Conservation (phyloP, 2,888 invertebrate species). For the Dryococelus australis region DNA sequence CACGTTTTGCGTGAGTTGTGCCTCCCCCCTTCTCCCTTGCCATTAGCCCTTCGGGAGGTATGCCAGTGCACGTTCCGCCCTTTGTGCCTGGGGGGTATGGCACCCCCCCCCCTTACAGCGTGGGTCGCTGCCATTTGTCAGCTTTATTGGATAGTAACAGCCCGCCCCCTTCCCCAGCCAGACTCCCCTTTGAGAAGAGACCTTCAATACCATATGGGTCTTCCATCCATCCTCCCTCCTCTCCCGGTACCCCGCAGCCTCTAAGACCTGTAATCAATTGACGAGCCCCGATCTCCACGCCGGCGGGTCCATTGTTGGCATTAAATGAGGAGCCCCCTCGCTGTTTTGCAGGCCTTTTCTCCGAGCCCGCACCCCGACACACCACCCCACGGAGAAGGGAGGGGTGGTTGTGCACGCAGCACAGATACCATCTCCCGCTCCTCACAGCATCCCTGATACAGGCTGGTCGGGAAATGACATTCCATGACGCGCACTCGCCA, state of each 20-base stretch:
- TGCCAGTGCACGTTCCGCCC: background rate
- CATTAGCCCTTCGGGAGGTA: background rate
- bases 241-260: too few species aligned
- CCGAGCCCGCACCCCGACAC: constrained; percentile 28
- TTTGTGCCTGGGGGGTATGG: constrained; percentile 4
- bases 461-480: too few species aligned
- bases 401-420: background rate
- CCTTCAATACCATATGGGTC: background rate
- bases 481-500: too few species aligned
- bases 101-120: too few species aligned
- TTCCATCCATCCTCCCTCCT: background rate
- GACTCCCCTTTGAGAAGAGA: background rate
- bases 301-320: constrained; percentile 41
- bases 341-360: constrained; percentile 4
- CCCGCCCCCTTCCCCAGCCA: background rate
- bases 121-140: constrained; percentile 21
- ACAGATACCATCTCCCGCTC: background rate
- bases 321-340: constrained; percentile 40
- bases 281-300: constrained; percentile 34
- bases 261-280: constrained; percentile 41
- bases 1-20: background rate
- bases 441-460: background rate
- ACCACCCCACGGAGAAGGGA: background rate
- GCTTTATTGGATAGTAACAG: constrained; percentile 26
- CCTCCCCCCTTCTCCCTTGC: background rate